These are phyloP conservation scores for Clivina fossor DNA, from an alignment of 2,888 invertebrate genomes.

Conservation along the genomic window DNA sequence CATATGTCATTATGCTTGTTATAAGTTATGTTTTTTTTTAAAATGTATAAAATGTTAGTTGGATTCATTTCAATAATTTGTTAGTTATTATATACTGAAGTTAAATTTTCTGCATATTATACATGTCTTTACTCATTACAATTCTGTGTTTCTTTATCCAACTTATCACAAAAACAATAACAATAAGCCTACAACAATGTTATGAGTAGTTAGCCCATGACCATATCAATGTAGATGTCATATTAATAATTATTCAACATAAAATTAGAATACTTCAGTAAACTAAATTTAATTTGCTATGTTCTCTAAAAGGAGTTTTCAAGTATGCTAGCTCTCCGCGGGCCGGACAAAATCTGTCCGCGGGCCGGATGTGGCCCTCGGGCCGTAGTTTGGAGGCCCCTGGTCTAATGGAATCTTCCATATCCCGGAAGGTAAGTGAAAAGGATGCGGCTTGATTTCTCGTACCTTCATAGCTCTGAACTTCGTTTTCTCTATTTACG, in stretches of 20 bases:
- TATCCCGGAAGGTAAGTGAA: no score
- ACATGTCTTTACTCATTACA: neutral
- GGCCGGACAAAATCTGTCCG: slow-evolving; percentile 5
- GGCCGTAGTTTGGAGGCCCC: slow-evolving; percentile 5
- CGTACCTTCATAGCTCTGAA: no score
- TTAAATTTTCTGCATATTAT: neutral
- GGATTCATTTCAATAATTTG: slow-evolving; percentile 9
- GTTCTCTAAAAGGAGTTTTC: no score
- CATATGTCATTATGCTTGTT: neutral
- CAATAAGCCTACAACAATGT: slow-evolving; percentile 6
- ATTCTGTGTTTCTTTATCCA: slow-evolving; percentile 2
- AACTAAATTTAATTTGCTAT: no score
- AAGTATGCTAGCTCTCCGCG: slow-evolving; percentile 4
- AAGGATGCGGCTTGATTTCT: no score
- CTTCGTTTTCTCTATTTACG: no score
- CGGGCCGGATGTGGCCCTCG: slow-evolving; percentile 10
- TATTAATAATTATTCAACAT: neutral
- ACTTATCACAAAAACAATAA: slow-evolving; percentile 11
- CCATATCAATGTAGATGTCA: neutral
- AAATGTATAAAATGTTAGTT: slow-evolving; percentile 3
- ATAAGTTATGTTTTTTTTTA: neutral
- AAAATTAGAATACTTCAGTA: neutral
- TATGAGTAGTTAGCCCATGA: neutral
- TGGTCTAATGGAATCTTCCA: no score
- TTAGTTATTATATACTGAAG: neutral